phyloP scores from a whole-genome alignment of 2,797 vertebrate genomes.

The Hoplostethus mediterraneus region DNA sequence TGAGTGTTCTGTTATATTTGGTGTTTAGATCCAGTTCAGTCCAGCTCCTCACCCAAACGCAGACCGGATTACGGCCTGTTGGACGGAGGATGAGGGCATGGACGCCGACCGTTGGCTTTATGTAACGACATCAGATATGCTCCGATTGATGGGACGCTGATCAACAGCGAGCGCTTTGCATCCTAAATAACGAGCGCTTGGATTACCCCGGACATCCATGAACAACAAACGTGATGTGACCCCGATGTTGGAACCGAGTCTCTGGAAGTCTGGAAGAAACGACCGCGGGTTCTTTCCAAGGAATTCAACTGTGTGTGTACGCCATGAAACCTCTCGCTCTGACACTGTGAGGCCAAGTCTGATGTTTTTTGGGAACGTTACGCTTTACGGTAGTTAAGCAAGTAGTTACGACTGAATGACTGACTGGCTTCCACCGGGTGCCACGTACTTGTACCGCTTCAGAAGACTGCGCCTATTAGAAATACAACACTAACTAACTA shows the following conservation, averaged over 20 bases:
- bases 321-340: not conserved
- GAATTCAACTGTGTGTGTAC: not conserved
- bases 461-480: conserved; percentile 24
- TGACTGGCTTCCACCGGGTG: not conserved
- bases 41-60: conserved; percentile 10
- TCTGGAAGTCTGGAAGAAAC: not conserved
- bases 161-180: conserved; percentile 27
- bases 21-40: not conserved
- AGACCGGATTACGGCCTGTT: conserved; percentile 48
- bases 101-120: conserved; percentile 44
- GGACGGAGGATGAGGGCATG: conserved; percentile 18
- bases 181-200: conserved; percentile 39
- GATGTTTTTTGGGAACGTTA: conserved; percentile 13
- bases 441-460: conserved; percentile 3
- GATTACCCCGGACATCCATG: no score
- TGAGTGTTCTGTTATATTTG: no score
- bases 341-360: conserved; percentile 16
- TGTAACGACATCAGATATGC: conserved; percentile 44
- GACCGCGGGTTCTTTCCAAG: not conserved
- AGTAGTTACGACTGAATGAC: not conserved
- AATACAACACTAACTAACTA: conserved; percentile 1
- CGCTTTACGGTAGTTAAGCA: conserved; percentile 15
- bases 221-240: not conserved
- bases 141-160: conserved; percentile 42
- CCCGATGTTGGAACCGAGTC: not conserved